Conservation (phyloP, 2,888 invertebrate genomes). For the Ornithoptera alexandrae region DNA sequence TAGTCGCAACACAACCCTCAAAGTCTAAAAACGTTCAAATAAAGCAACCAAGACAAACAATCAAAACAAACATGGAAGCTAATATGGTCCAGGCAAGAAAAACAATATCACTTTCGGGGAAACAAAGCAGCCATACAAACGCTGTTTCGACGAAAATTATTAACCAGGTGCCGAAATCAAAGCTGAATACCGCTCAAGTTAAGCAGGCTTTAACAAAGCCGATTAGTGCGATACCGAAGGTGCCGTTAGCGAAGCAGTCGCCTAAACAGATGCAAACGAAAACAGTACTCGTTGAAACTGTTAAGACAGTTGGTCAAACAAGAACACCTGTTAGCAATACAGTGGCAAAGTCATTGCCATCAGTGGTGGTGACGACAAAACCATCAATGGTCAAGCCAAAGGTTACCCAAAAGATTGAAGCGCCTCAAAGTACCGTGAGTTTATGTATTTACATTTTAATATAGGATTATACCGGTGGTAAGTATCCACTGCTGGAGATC, state of each 20-base stretch:
- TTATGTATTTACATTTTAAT: constrained; percentile 2
- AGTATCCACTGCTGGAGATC: background rate
- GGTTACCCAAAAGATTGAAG: constrained; percentile 56
- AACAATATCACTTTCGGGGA: constrained; percentile 19
- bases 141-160: constrained; percentile 30
- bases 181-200: constrained; percentile 9
- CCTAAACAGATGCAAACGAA: constrained; percentile 43
- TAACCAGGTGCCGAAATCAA: constrained; percentile 30
- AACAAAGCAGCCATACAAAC: constrained; percentile 23
- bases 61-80: constrained; percentile 32
- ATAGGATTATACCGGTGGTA: too few species aligned
- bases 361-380: constrained; percentile 54
- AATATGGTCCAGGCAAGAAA: constrained; percentile 25
- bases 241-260: constrained; percentile 36
- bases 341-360: constrained; percentile 50
- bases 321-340: constrained; percentile 34
- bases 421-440: constrained; percentile 46
- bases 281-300: constrained; percentile 32
- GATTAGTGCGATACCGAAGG: constrained; percentile 20
- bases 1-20: constrained; percentile 43
- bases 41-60: constrained; percentile 32
- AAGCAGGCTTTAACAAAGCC: constrained; percentile 30
- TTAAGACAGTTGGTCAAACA: constrained; percentile 35
- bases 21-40: constrained; percentile 42
- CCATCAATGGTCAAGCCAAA: constrained; percentile 64